These are phyloP conservation scores for Willowsia nigromaculata DNA, from an alignment of 2,888 invertebrate species.

Conservation along the genomic window DNA sequence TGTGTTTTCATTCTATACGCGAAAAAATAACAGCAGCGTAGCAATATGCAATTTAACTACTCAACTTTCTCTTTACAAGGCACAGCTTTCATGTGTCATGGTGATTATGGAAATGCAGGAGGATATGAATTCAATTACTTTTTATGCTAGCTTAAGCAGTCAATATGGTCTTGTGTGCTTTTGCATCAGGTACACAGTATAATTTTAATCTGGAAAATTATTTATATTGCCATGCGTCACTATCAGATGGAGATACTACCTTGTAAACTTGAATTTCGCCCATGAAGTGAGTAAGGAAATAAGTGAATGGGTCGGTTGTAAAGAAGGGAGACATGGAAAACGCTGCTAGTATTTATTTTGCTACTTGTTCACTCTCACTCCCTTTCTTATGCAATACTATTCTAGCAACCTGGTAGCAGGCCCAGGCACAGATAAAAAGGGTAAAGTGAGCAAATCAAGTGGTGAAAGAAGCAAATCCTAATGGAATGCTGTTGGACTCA, in stretches of 20 bases:
- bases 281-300: not conserved
- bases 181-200: too few relatives aligned
- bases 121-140: not conserved
- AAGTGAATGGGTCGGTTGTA: not conserved
- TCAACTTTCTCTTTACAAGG: not conserved
- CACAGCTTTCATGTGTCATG: not conserved
- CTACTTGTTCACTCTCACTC: not conserved
- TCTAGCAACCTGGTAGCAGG: too few relatives aligned
- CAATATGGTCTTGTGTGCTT: too few relatives aligned
- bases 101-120: not conserved
- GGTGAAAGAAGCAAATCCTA: constrained; percentile 24
- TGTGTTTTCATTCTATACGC: not conserved
- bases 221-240: not conserved
- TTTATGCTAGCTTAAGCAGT: too few relatives aligned
- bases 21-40: not conserved
- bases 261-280: not conserved
- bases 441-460: not conserved
- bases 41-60: not conserved
- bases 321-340: not conserved
- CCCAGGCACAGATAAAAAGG: not conserved
- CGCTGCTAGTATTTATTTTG: not conserved
- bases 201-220: not conserved
- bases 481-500: not conserved
- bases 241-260: not conserved
- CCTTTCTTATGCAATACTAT: not conserved